phyloP scores from a whole-genome alignment of 1,140 invertebrate genomes.

The Drosophila arizonae region DNA sequence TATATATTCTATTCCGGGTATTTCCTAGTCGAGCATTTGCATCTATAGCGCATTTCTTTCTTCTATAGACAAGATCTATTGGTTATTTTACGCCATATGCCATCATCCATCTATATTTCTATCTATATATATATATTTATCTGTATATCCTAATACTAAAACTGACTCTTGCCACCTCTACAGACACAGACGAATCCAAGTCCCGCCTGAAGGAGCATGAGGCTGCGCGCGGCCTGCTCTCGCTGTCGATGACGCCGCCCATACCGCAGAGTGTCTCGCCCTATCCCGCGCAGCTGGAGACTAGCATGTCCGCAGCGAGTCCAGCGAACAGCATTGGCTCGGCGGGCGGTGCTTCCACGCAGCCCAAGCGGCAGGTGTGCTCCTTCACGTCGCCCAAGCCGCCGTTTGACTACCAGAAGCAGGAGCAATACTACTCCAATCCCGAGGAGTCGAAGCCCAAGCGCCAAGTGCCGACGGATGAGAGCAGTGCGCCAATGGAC shows the following conservation, averaged over 20 bases:
- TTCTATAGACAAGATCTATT: too few species aligned
- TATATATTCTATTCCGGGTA: too few species aligned
- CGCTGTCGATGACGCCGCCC: slow-evolving; percentile 86
- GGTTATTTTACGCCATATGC: too few species aligned
- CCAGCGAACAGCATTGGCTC: slow-evolving; percentile 70
- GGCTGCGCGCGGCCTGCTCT: slow-evolving; percentile 92
- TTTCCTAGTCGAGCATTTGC: too few species aligned
- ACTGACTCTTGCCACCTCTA: background rate
- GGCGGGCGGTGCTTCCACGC: slow-evolving; percentile 37
- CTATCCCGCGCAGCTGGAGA: slow-evolving; percentile 44
- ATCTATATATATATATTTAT: background rate
- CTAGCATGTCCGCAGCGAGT: slow-evolving; percentile 54
- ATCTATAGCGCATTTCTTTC: too few species aligned
- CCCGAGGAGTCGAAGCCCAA: slow-evolving; percentile 77
- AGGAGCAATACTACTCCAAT: slow-evolving; percentile 82
- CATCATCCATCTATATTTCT: too few species aligned
- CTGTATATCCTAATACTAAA: background rate
- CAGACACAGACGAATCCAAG: slow-evolving; percentile 85
- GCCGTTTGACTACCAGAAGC: slow-evolving; percentile 81
- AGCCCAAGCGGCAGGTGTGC: slow-evolving; percentile 65
- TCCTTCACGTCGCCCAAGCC: slow-evolving; percentile 81
- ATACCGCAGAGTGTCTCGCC: slow-evolving; percentile 70
- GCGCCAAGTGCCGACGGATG: slow-evolving; percentile 53
- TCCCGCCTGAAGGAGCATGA: slow-evolving; percentile 90
- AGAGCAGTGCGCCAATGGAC: slow-evolving; percentile 77